A percentile compares a stretch with the other conserved stretches of the same genome.
phyloP scores from a whole-genome alignment of 2,888 invertebrate genomes.

The Nasonovia ribisnigri region DNA sequence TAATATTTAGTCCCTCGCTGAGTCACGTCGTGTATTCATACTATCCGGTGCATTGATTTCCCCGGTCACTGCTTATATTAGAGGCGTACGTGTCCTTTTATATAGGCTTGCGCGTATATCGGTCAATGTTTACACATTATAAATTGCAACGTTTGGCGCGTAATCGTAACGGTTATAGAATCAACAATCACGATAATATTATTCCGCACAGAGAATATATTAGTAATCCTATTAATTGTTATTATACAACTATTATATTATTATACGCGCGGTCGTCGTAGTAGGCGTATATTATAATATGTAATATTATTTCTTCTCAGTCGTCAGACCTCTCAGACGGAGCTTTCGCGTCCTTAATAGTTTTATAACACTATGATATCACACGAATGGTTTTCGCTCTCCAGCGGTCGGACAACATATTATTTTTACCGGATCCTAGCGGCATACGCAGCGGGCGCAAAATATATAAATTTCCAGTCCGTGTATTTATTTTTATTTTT shows the following conservation, averaged over 20 bases:
- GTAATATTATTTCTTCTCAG: neutral
- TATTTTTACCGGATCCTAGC: neutral
- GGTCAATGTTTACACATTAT: neutral
- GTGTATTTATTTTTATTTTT: neutral
- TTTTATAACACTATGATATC: neutral
- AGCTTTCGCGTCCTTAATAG: neutral
- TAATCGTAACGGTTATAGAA: neutral
- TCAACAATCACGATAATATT: no score
- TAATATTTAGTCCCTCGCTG: neutral
- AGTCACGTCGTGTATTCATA: neutral
- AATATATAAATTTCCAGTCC: conserved; percentile 35
- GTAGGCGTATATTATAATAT: neutral
- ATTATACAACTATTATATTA: neutral
- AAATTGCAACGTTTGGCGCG: neutral
- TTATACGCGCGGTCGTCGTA: neutral
- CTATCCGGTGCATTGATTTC: neutral
- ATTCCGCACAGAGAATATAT: neutral
- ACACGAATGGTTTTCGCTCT: neutral
- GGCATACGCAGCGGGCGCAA: neutral
- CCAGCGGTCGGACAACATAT: neutral
- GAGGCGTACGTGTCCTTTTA: neutral
- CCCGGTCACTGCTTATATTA: neutral
- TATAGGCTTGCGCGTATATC: neutral
- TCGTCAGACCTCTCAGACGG: neutral
- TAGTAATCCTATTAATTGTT: neutral